Evolutionary conservation across 2,113 vertebrate genomes (phyloP).

Genomic region (Oplegnathus fasciatus): DNA sequence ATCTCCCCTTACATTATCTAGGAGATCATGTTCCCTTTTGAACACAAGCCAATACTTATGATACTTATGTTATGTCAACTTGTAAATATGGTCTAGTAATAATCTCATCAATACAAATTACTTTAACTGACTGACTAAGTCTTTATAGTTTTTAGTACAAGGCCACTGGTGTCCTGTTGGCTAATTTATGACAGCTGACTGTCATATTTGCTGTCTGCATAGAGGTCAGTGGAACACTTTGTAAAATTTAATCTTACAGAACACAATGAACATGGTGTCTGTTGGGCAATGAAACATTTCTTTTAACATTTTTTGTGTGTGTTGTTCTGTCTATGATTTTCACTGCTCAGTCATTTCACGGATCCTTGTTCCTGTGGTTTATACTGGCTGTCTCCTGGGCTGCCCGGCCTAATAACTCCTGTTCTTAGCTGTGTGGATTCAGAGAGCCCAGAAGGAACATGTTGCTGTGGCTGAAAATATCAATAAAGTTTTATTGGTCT

Average conservation of each 20-base stretch:
- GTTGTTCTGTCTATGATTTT: conserved; percentile 1
- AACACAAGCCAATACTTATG: no score
- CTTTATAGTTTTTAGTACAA: not conserved
- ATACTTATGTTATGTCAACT: not conserved
- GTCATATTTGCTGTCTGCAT: no score
- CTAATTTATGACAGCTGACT: not conserved
- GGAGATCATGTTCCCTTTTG: not conserved
- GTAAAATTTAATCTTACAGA: not conserved
- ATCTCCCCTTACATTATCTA: not conserved
- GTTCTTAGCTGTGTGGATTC: conserved; percentile 39
- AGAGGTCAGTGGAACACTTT: conserved; percentile 8
- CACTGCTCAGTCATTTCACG: conserved; percentile 14
- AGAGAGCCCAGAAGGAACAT: conserved; percentile 42
- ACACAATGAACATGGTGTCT: not conserved
- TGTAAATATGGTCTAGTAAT: not conserved
- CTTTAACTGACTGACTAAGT: not conserved
- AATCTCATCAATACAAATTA: not conserved
- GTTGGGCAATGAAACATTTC: conserved; percentile 7
- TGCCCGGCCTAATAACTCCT: conserved; percentile 35
- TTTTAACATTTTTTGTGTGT: not conserved
- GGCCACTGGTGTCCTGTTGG: not conserved
- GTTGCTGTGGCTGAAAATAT: conserved; percentile 50
- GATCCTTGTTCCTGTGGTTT: conserved; percentile 38
- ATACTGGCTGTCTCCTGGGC: conserved; percentile 15
- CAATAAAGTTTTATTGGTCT: conserved; percentile 63